These are phyloP conservation scores for Priocnemis perturbator DNA, from an alignment of 2,888 invertebrate species.

Conservation along the genomic window DNA sequence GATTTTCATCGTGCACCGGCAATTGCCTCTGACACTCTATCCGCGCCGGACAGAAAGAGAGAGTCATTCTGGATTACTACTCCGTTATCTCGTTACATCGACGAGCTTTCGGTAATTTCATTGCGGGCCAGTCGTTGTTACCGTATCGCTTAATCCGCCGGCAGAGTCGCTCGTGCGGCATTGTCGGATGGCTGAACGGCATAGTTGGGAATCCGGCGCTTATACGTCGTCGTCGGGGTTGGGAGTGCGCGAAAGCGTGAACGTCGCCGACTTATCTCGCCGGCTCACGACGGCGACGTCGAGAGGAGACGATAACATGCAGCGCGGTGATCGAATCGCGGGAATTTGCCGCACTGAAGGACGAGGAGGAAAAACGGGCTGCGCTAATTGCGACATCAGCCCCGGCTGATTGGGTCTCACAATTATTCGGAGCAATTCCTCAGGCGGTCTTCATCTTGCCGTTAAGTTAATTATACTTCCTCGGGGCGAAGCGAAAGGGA, in stretches of 20 bases:
- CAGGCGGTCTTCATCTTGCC: slow-evolving; percentile 38
- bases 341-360: neutral
- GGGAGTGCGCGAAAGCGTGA: too few species aligned
- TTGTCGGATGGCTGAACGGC: too few species aligned
- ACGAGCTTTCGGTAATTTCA: slow-evolving; percentile 1
- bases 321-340: neutral
- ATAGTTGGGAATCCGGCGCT: too few species aligned
- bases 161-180: too few species aligned
- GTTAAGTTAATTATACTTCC: slow-evolving; percentile 50
- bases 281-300: too few species aligned
- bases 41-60: neutral
- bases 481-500: slow-evolving; percentile 19
- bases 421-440: slow-evolving; percentile 15
- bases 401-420: neutral
- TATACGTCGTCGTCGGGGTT: too few species aligned
- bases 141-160: too few species aligned
- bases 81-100: neutral
- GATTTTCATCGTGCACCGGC: neutral
- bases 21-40: neutral
- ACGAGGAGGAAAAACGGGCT: neutral
- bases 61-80: neutral
- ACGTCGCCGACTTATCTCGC: too few species aligned
- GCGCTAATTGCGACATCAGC: slow-evolving; percentile 3
- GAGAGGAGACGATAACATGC: neutral
- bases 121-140: neutral